Base-by-base conservation (phyloP, 2,888 invertebrate genomes). In the Apodemia mormo region DNA sequence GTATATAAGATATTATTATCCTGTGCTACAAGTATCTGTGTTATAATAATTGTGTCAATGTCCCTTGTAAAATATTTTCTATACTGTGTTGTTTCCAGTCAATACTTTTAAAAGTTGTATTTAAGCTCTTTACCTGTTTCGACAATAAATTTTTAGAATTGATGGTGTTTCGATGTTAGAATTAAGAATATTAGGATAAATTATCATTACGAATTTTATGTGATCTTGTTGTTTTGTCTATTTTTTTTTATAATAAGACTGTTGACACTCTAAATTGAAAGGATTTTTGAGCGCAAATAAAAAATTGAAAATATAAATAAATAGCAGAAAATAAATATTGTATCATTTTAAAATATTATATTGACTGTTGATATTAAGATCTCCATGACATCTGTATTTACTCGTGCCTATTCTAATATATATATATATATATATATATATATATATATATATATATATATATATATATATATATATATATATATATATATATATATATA, bases 161-260 rank as follows among this genome's bases (percentile, higher is more conserved):
- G 29, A 5, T 30, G 22, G 56, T 22, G 56, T 58, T 30, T 61
- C 58, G 6, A 30, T 61, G 58, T 61, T 61, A 61, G 58, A 29
- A 33, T 33, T 61, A 61, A 61, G 58, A 61, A 33, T 12, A 33
- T 61, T 58, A 61, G 33, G 6, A 61, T 61, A 29, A 58, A 58
- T 56, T 29, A 56, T 56, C 29, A 56, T 9, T 29, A 56, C 29
- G 29, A 56, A 58, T 29, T 56, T 56, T 56, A 56, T 56, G 56
- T 56, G 56, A 56, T 56, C 56, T 56, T 56, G 56, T 56, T 56
- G 29, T 10, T 56, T 56, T 49, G 49, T 49, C 49, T 49, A 49
- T 49, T 56, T 56, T 29, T n/a, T 56, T 56, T 56, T 22, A 29
- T 29, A 29, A 29, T 56, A 56, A 56, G 49, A 49, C 49, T 22